Percentiles rank a stretch among this genome's conserved stretches.
Conservation (phyloP, 1,140 invertebrate genomes). For the Drosophila funebris region DNA sequence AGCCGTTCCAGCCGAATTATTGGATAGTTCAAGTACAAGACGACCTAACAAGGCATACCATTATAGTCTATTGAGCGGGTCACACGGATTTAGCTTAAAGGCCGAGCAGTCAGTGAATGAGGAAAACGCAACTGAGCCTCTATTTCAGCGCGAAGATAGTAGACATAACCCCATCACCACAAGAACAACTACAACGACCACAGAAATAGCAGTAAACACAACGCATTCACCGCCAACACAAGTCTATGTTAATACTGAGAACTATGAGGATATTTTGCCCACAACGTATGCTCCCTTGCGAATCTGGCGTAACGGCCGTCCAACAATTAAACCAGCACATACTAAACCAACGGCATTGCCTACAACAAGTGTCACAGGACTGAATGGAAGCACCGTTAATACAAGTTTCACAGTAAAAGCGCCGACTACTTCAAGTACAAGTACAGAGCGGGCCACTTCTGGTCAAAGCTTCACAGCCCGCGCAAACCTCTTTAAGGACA, state of each 20-base stretch:
- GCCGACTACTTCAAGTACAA: slow-evolving; percentile 13
- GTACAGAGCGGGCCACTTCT: slow-evolving; percentile 28
- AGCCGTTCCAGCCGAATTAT: slow-evolving; percentile 9
- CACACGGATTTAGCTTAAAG: slow-evolving; percentile 62
- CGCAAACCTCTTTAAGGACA: slow-evolving; percentile 65
- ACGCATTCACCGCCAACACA: slow-evolving; percentile 1
- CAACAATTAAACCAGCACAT: slow-evolving; percentile 57
- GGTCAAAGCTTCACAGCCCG: slow-evolving; percentile 62
- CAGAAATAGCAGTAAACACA: slow-evolving; percentile 20
- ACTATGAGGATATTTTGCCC: slow-evolving; percentile 64
- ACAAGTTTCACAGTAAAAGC: slow-evolving; percentile 23
- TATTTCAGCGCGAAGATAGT: slow-evolving; percentile 5
- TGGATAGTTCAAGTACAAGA: slow-evolving; percentile 40
- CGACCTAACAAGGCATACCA: slow-evolving; percentile 54
- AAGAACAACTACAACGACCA: slow-evolving; percentile 15
- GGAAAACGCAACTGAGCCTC: slow-evolving; percentile 22
- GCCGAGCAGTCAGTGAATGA: slow-evolving; percentile 26
- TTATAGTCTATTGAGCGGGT: slow-evolving; percentile 65
- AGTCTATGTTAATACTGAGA: slow-evolving; percentile 7
- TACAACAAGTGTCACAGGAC: neutral
- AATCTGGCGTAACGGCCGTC: slow-evolving; percentile 73
- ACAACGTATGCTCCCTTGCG: slow-evolving; percentile 80
- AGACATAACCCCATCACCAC: slow-evolving; percentile 10
- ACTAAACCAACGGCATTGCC: slow-evolving; percentile 24
- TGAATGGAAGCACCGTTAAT: neutral